Conservation (phyloP, 2,888 invertebrate genomes). For the Patella pellucida region DNA sequence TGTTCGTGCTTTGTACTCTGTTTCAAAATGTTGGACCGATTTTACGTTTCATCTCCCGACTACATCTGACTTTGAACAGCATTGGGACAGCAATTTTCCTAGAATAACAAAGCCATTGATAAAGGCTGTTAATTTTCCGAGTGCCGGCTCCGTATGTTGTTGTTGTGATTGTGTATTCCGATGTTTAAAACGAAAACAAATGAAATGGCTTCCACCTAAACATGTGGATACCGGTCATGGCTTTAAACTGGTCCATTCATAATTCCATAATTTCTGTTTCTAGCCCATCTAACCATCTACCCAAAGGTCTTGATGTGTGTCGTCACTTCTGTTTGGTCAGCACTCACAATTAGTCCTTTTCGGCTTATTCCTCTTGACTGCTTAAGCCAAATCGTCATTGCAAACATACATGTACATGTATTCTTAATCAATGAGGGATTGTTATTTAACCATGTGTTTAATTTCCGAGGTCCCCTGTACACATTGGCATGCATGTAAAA, state of each 20-base stretch:
- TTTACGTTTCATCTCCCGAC: slow-evolving; percentile 68
- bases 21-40: slow-evolving; percentile 65
- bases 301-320: too few relatives aligned
- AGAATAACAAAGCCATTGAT: slow-evolving; percentile 58
- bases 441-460: too few relatives aligned
- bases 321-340: too few relatives aligned
- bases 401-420: too few relatives aligned
- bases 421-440: too few relatives aligned
- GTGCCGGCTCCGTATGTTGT: slow-evolving; percentile 53
- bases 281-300: not conserved
- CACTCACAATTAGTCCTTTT: too few relatives aligned
- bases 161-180: slow-evolving; percentile 58
- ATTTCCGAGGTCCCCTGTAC: too few relatives aligned
- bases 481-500: too few relatives aligned
- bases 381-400: too few relatives aligned
- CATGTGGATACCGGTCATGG: slow-evolving; percentile 69
- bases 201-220: slow-evolving; percentile 66
- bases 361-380: too few relatives aligned
- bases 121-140: slow-evolving; percentile 57
- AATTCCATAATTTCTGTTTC: slow-evolving; percentile 1
- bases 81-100: slow-evolving; percentile 68
- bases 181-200: slow-evolving; percentile 61
- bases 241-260: slow-evolving; percentile 63
- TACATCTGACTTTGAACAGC: slow-evolving; percentile 59
- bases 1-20: slow-evolving; percentile 56